Percentiles rank a stretch among this genome's conserved stretches.
Conservation (phyloP, 2,113 vertebrate species). For the Damaliscus lunatus region DNA sequence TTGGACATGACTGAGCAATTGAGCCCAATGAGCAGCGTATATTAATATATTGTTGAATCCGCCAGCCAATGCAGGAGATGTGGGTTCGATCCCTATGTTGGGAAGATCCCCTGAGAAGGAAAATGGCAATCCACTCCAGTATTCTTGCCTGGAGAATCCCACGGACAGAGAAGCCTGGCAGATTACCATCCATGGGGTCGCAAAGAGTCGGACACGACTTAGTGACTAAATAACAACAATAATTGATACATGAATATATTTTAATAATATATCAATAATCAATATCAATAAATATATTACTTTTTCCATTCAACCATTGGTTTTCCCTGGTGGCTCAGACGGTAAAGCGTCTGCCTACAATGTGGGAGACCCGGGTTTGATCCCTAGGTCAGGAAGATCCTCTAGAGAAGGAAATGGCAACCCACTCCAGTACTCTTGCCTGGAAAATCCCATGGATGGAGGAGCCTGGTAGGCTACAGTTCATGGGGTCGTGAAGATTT, state of each 20-base stretch:
- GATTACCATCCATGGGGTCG: not conserved
- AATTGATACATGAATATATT: not conserved
- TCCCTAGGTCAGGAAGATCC: no score
- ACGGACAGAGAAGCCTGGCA: not conserved
- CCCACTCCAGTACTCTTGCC: no score
- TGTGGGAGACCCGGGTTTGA: no score
- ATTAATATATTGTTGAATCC: not conserved
- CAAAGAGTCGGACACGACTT: not conserved
- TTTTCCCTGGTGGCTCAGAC: no score
- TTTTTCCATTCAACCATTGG: not conserved
- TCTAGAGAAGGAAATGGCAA: no score
- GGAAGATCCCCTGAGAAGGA: not conserved
- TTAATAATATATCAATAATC: not conserved
- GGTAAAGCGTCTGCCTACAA: no score
- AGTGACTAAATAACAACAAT: not conserved
- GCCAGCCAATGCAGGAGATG: not conserved
- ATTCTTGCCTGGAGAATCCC: not conserved
- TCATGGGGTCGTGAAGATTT: no score
- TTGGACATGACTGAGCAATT: not conserved
- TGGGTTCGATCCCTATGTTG: not conserved
- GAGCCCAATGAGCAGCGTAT: not conserved
- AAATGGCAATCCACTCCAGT: not conserved
- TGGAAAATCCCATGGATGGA: no score
- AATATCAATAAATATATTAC: not conserved
- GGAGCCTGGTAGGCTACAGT: no score